Evolutionary conservation across 2,888 invertebrate species (phyloP).

Genomic region (Drosophila pseudotakahashii): DNA sequence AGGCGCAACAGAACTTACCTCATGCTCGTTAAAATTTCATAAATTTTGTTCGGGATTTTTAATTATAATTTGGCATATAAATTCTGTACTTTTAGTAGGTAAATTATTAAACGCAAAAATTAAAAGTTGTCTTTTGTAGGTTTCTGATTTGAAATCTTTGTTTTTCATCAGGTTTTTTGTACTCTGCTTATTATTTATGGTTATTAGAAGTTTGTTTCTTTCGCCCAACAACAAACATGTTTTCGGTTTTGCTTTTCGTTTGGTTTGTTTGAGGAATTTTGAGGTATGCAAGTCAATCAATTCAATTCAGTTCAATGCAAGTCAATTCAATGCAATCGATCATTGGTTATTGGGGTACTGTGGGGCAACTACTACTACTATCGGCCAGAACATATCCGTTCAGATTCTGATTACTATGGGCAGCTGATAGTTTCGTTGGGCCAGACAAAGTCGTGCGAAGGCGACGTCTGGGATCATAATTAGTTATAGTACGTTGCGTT

Average conservation of each 20-base stretch:
- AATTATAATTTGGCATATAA: constrained; percentile 56
- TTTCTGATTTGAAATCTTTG: constrained; percentile 29
- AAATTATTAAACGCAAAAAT: constrained; percentile 73
- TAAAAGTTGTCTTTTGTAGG: constrained; percentile 62
- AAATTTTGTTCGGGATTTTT: constrained; percentile 55
- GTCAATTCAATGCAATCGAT: constrained; percentile 38
- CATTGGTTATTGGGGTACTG: constrained; percentile 56
- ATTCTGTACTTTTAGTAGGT: constrained; percentile 53
- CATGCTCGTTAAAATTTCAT: constrained; percentile 72
- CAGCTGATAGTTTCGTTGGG: constrained; percentile 67
- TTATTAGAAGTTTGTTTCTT: constrained; percentile 18
- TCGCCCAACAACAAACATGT: constrained; percentile 47
- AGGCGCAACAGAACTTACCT: constrained; percentile 83
- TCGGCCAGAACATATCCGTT: constrained; percentile 83
- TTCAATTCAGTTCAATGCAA: constrained; percentile 24
- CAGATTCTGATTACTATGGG: constrained; percentile 58
- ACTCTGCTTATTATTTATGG: constrained; percentile 24
- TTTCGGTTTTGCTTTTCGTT: constrained; percentile 17
- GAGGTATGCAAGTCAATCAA: constrained; percentile 42
- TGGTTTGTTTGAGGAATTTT: constrained; percentile 35
- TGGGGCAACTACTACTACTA: constrained; percentile 79
- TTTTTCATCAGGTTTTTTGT: constrained; percentile 45
- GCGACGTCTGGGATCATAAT: constrained; percentile 82
- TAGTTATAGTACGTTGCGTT: constrained; percentile 76
- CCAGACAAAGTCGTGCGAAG: constrained; percentile 73